Evolutionary conservation across 2,797 vertebrate species (phyloP).

Genomic region (Phyllotis vaccarum): DNA sequence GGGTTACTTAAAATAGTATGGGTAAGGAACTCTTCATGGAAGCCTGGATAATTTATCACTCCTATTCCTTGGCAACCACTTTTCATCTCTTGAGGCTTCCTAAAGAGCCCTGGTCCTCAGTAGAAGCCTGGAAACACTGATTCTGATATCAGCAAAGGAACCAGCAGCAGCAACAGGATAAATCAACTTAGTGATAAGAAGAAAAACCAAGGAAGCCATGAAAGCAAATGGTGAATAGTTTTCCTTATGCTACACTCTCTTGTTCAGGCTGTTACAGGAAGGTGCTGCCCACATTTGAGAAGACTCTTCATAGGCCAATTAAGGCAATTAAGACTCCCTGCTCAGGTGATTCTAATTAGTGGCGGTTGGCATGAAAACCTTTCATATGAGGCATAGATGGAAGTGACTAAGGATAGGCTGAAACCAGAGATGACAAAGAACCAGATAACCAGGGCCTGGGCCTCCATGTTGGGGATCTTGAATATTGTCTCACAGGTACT

Average conservation of each 20-base stretch:
- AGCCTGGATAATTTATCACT: no score
- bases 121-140: background rate
- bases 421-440: background rate
- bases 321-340: background rate
- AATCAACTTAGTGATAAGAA: background rate
- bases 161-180: background rate
- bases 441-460: background rate
- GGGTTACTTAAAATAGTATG: no score
- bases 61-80: no score
- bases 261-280: background rate
- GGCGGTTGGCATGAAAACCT: background rate
- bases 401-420: background rate
- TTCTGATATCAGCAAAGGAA: background rate
- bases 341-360: background rate
- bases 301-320: background rate
- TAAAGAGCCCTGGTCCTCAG: background rate
- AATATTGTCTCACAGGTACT: background rate
- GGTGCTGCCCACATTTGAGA: background rate
- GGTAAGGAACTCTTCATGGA: no score
- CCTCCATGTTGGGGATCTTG: background rate
- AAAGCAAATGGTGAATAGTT: background rate
- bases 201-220: background rate
- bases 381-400: rapidly evolving
- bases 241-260: background rate
- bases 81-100: background rate